Percentiles rank a stretch among this genome's conserved stretches.
These are phyloP conservation scores for Delia radicum DNA, from an alignment of 1,140 invertebrate species.

Conservation along the genomic window DNA sequence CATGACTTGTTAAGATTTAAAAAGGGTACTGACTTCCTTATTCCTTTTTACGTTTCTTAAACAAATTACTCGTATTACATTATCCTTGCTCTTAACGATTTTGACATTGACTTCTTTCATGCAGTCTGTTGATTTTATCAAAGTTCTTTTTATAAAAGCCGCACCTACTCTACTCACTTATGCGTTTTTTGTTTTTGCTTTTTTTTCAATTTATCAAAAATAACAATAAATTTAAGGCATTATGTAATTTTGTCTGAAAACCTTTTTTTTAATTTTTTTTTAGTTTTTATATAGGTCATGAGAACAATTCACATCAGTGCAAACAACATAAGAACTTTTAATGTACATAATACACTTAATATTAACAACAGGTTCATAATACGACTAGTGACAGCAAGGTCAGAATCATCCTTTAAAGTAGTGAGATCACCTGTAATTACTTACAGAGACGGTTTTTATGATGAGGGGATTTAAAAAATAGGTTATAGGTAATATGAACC, in stretches of 20 bases:
- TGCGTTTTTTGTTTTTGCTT: not conserved
- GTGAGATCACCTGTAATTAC: constrained; percentile 8
- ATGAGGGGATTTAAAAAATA: too few species aligned
- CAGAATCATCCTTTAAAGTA: constrained; percentile 1
- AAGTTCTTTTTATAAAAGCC: not conserved
- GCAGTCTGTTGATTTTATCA: not conserved
- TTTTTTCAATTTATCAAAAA: not conserved
- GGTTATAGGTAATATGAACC: too few species aligned
- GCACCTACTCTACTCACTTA: not conserved
- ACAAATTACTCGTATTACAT: not conserved
- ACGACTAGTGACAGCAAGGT: not conserved
- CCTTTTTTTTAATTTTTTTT: too few species aligned
- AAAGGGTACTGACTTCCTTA: too few species aligned
- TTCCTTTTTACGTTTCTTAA: not conserved
- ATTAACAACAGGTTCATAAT: constrained; percentile 12
- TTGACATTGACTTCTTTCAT: constrained; percentile 12
- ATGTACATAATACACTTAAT: not conserved
- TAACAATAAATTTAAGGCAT: not conserved
- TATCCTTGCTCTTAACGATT: constrained; percentile 7
- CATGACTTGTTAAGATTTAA: not conserved
- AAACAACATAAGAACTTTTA: not conserved
- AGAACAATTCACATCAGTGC: not conserved
- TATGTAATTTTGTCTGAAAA: not conserved
- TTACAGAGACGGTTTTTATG: too few species aligned
- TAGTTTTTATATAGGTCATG: not conserved